Evolutionary conservation across 2,113 vertebrate species (phyloP).

Genomic region (human): DNA sequence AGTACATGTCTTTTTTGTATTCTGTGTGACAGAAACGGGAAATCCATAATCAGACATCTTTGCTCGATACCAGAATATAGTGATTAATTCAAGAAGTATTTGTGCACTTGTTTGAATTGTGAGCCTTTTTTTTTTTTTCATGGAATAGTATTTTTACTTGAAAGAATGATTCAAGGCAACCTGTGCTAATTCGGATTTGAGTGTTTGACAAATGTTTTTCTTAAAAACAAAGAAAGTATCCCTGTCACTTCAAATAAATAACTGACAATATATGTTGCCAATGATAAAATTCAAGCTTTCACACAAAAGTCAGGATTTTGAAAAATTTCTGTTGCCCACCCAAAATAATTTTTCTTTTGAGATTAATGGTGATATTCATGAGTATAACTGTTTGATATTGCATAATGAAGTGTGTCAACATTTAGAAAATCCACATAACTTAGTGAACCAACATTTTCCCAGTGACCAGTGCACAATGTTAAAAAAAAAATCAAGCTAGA

Average conservation of each 20-base stretch:
- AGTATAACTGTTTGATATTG: neutral
- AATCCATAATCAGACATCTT: neutral
- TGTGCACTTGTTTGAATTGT: neutral
- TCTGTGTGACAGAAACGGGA: neutral
- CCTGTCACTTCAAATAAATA: neutral
- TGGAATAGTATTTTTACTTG: neutral
- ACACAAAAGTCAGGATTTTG: neutral
- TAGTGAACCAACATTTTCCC: neutral
- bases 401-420: neutral
- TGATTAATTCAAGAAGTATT: neutral
- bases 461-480: neutral
- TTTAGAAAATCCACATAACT: neutral
- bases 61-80: neutral
- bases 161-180: neutral
- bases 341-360: constrained; percentile 25
- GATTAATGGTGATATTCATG: neutral
- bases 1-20: neutral
- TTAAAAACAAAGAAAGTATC: neutral
- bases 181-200: neutral
- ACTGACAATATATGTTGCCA: neutral
- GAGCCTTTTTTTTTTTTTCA: neutral
- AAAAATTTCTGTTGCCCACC: neutral
- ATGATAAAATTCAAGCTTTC: neutral
- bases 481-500: neutral
- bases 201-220: constrained; percentile 24